Evolutionary conservation across 2,113 vertebrate genomes (phyloP).

Genomic region (Coptodon rendalli): DNA sequence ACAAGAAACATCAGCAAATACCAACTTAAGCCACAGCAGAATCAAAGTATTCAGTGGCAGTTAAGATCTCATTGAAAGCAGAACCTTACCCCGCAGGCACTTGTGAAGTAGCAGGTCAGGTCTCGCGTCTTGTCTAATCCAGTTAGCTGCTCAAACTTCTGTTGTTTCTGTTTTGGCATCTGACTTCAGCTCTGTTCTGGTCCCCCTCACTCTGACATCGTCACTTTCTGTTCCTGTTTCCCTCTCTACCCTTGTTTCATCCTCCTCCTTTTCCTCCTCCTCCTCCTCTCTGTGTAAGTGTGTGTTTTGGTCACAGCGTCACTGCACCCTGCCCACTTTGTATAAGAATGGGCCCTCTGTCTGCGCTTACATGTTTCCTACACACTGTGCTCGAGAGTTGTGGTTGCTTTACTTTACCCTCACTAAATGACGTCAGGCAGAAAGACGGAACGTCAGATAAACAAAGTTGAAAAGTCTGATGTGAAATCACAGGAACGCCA

Average conservation of each 20-base stretch:
- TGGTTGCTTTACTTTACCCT: constrained; percentile 47
- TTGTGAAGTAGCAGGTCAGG: constrained; percentile 33
- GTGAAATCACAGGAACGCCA: background rate
- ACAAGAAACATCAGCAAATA: background rate
- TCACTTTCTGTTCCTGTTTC: constrained; percentile 71
- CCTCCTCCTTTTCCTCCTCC: constrained; percentile 1
- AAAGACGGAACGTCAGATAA: background rate
- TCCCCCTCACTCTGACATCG: constrained; percentile 49
- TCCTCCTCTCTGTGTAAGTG: constrained; percentile 10
- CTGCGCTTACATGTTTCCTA: constrained; percentile 42
- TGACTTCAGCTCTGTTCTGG: constrained; percentile 28
- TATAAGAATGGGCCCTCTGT: constrained; percentile 73
- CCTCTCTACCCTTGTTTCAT: constrained; percentile 31
- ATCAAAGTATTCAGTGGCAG: background rate
- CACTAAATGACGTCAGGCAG: constrained; percentile 40
- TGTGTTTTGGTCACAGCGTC: constrained; percentile 51
- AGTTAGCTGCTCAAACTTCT: constrained; percentile 32
- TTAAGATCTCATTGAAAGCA: constrained; percentile 20
- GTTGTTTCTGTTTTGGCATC: constrained; percentile 28
- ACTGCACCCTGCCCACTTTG: constrained; percentile 58
- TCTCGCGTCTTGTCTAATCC: constrained; percentile 35
- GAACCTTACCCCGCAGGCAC: constrained; percentile 48
- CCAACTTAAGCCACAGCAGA: background rate
- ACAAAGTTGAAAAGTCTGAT: background rate
- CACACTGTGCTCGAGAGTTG: constrained; percentile 47